Percentiles rank a stretch among this genome's conserved stretches.
These are phyloP conservation scores for Antennarius maculatus DNA, from an alignment of 2,797 vertebrate genomes.

Conservation along the genomic window DNA sequence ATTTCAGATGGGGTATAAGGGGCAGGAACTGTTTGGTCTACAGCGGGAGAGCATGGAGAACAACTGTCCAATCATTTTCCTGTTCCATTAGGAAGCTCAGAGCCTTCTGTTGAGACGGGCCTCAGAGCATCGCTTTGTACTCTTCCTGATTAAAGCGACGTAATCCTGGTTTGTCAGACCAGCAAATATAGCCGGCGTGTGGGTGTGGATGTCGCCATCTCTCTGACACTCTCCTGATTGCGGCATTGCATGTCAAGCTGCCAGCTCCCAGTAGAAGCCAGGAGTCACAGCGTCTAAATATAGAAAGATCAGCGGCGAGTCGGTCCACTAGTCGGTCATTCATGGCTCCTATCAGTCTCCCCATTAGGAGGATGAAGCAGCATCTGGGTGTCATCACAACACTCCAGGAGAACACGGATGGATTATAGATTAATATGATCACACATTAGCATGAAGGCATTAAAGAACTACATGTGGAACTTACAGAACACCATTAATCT, in stretches of 20 bases:
- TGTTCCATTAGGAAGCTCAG: conserved; percentile 33
- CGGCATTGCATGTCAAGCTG: conserved; percentile 70
- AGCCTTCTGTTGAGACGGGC: conserved; percentile 26
- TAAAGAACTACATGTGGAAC: conserved; percentile 13
- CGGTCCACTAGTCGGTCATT: conserved; percentile 31
- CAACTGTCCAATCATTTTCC: not conserved
- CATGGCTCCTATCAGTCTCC: conserved; percentile 16
- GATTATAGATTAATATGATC: too few relatives aligned
- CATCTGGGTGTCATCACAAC: conserved; percentile 11
- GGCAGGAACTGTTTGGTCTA: too few relatives aligned
- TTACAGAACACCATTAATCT: conserved; percentile 35
- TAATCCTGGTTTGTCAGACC: conserved; percentile 64
- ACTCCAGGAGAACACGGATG: not conserved
- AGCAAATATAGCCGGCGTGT: conserved; percentile 52
- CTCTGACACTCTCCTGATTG: conserved; percentile 66
- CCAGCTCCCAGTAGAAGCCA: conserved; percentile 60
- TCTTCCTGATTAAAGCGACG: conserved; percentile 59
- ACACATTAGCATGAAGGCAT: not conserved
- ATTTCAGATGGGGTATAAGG: not conserved
- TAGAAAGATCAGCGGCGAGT: conserved; percentile 58
- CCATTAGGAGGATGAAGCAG: conserved; percentile 9
- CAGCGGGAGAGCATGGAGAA: too few relatives aligned
- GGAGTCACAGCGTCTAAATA: conserved; percentile 60
- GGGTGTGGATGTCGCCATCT: conserved; percentile 41
- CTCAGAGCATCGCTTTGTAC: conserved; percentile 46